Evolutionary conservation across 2,797 vertebrate species (phyloP).

Genomic region (Squalus acanthias): DNA sequence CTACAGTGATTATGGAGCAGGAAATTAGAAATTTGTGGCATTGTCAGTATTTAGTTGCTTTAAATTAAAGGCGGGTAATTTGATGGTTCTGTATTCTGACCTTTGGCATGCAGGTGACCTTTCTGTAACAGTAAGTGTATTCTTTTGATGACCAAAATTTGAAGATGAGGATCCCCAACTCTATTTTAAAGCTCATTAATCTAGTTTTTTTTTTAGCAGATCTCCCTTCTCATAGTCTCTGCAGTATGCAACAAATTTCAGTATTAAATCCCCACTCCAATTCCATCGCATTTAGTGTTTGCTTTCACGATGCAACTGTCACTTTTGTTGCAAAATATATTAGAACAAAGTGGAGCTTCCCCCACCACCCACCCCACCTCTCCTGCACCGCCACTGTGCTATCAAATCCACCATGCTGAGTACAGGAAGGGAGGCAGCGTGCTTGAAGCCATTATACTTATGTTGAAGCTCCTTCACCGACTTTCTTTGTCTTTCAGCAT

Average conservation of each 20-base stretch:
- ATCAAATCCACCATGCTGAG: background rate
- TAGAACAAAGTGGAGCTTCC: background rate
- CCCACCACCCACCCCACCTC: background rate
- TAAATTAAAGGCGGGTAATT: background rate
- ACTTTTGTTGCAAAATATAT: background rate
- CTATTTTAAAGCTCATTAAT: background rate
- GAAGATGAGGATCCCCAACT: background rate
- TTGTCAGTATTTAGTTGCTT: slow-evolving; percentile 7
- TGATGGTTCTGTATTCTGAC: background rate
- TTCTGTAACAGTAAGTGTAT: background rate
- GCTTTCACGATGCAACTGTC: background rate
- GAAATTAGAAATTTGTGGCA: background rate
- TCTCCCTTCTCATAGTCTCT: no score
- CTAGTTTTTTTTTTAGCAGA: background rate
- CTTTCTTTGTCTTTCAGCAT: background rate
- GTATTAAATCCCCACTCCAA: background rate
- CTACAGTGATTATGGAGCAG: background rate
- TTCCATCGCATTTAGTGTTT: background rate
- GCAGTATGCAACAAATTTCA: background rate
- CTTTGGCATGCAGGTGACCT: background rate
- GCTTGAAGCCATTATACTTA: background rate
- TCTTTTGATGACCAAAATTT: background rate
- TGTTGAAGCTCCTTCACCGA: background rate
- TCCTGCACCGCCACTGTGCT: background rate
- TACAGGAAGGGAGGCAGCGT: background rate